phyloP scores from a whole-genome alignment of 2,888 invertebrate species.

The Panopea generosa region DNA sequence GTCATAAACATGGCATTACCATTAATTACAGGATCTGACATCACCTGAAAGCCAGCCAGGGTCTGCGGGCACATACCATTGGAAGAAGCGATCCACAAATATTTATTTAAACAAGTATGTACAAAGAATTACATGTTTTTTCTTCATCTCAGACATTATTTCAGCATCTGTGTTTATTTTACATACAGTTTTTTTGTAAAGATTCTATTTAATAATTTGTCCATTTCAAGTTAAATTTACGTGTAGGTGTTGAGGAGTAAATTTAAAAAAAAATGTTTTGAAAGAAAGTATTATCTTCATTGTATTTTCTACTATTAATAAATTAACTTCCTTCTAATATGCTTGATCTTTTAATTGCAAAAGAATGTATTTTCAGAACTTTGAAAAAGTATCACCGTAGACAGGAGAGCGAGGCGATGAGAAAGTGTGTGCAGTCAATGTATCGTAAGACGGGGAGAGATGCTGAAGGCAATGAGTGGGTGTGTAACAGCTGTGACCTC shows the following conservation, averaged over 20 bases:
- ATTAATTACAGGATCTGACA: constrained; percentile 28
- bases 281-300: no score
- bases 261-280: no score
- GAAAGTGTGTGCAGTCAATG: constrained; percentile 80
- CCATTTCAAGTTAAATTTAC: no score
- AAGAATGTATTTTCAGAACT: constrained; percentile 80
- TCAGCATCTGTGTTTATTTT: no score
- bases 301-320: no score
- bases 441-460: constrained; percentile 81
- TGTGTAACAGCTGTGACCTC: constrained; percentile 78
- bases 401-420: constrained; percentile 74
- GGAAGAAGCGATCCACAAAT: constrained; percentile 84
- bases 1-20: no score
- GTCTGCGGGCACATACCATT: constrained; percentile 67
- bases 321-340: no score
- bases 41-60: constrained; percentile 31
- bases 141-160: no score
- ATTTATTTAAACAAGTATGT: constrained; percentile 83
- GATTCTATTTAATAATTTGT: no score
- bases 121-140: no score
- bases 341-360: constrained; percentile 82
- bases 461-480: constrained; percentile 73
- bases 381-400: constrained; percentile 81
- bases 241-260: no score
- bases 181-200: no score